These are phyloP conservation scores for Anguilla obscura DNA, from an alignment of 2,797 vertebrate genomes.

Conservation along the genomic window DNA sequence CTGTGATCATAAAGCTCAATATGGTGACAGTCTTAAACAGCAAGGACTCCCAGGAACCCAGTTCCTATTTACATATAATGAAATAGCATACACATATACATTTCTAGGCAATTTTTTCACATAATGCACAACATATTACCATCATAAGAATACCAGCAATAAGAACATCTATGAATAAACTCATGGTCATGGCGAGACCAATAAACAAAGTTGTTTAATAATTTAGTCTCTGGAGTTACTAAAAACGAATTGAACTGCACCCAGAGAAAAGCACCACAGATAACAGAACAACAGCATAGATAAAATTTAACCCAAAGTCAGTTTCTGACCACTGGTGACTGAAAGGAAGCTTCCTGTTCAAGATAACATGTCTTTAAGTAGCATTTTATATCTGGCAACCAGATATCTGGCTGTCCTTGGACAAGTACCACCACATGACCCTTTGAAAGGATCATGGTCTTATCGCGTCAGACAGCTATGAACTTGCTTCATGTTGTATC, in stretches of 20 bases:
- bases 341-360: background rate
- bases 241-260: background rate
- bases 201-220: background rate
- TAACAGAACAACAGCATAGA: background rate
- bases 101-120: background rate
- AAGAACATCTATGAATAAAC: background rate
- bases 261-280: slow-evolving; percentile 13
- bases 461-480: slow-evolving; percentile 47
- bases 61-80: background rate
- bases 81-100: background rate
- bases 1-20: background rate
- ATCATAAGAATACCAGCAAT: background rate
- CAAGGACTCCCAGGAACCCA: no score
- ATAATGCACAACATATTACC: background rate
- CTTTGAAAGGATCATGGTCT: slow-evolving; percentile 24
- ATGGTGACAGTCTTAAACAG: background rate
- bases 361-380: slow-evolving; percentile 5
- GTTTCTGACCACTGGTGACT: slow-evolving; percentile 3
- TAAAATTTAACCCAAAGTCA: background rate
- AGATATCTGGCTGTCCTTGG: slow-evolving; percentile 22
- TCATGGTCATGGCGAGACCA: background rate
- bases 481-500: slow-evolving; percentile 43
- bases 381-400: slow-evolving; percentile 22
- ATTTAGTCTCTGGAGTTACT: background rate
- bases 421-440: slow-evolving; percentile 30